Base-by-base conservation (phyloP, 1,140 invertebrate species). In the Campoletis sonorensis region DNA sequence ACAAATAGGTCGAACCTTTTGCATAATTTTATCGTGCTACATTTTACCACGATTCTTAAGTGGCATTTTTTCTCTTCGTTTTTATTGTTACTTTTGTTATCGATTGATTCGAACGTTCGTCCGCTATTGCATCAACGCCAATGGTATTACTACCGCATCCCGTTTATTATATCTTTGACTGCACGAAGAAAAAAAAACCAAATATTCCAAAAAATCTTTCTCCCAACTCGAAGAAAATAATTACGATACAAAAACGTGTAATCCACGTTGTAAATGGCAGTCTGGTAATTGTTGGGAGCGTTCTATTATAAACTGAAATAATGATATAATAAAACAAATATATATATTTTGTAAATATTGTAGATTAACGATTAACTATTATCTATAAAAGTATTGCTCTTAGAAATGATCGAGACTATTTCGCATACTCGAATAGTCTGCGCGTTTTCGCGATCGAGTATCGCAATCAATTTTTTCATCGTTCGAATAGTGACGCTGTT, bases 261-360 rank as follows among this genome's bases (percentile, higher is more conserved):
- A 10, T 58, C 15, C 21, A 8, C 5, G 18, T 58, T 11, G 40
- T 16, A 71, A 40, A 71, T 37, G 18, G n/a, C 68, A 37, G 68
- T 71, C 27, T 37, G 68, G 68, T 71, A 8, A 71, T 37, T 33
- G 27, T 37, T 71, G 27, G 10, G 33, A 71, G 68, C 54, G 21
- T 58, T 23, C 54, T 58, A 58, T 58, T 58, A 15, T 49, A 73
- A 45, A n/a, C 16, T 73, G 37, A 45, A 21, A n/a, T 67, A 73
- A 13, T 45, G 21, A 73, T 73, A 73, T 73, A 73, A 49, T 49
- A 45, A 45, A n/a, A 40, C 40, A 71, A 16, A 71, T 5, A 73
- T 21, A 54, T 30, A 58, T 75, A 75, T 75, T 75, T 75, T 88
- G 86, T 89, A 89, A 85, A 88, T 89, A 89, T 86, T 89, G 85